A percentile compares a stretch with the other conserved stretches of the same genome.
These are phyloP conservation scores for Syncerus caffer DNA, from an alignment of 2,797 vertebrate species.

Conservation along the genomic window DNA sequence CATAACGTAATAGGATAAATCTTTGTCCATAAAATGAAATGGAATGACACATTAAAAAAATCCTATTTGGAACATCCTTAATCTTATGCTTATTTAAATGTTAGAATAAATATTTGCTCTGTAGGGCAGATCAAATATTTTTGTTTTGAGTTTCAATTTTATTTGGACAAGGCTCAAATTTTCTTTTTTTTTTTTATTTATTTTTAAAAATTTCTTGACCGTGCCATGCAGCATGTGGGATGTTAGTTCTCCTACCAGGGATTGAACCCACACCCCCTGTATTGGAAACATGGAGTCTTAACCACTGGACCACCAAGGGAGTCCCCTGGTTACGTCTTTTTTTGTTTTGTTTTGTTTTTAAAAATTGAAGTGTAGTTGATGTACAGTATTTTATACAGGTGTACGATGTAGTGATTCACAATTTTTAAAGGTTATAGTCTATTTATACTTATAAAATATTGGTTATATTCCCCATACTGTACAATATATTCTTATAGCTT, in stretches of 20 bases:
- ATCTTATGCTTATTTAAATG: conserved; percentile 23
- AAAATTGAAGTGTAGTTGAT: neutral
- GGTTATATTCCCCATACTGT: neutral
- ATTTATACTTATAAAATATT: neutral
- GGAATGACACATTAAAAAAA: neutral
- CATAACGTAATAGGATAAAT: neutral
- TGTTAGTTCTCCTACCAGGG: neutral
- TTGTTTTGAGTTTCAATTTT: neutral
- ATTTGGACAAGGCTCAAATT: neutral
- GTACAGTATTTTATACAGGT: neutral
- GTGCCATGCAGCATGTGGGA: neutral
- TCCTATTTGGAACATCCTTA: neutral
- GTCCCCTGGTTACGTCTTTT: neutral
- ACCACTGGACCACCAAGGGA: neutral
- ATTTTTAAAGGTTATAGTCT: neutral
- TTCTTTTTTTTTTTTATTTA: neutral
- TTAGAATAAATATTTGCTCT: conserved; percentile 20
- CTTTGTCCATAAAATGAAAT: conserved; percentile 7
- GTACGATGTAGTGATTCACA: neutral
- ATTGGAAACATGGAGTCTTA: neutral
- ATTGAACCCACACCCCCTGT: neutral
- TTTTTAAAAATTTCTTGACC: neutral
- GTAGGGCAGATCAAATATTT: neutral
- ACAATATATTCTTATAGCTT: neutral
- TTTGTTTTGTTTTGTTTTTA: neutral